Percentiles rank a stretch among this genome's conserved stretches.
These are phyloP conservation scores for Cotesia vestalis DNA, from an alignment of 1,140 invertebrate species.

Conservation along the genomic window DNA sequence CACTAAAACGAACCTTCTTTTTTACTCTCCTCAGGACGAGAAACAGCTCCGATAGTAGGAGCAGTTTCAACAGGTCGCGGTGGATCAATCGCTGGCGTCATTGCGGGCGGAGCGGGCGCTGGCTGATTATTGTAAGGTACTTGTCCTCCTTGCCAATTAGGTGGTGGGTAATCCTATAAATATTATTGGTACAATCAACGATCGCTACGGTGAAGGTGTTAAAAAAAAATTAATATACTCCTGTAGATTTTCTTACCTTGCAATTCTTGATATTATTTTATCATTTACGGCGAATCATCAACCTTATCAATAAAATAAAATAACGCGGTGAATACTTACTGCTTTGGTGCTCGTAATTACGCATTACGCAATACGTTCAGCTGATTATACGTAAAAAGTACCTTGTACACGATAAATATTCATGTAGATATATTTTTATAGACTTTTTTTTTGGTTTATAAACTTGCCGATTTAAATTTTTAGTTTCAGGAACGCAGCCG, in stretches of 20 bases:
- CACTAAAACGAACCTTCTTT: slow-evolving; percentile 59
- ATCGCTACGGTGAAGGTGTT: slow-evolving; percentile 27
- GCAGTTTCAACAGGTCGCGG: slow-evolving; percentile 49
- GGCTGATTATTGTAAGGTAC: slow-evolving; percentile 60
- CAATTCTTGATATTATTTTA: not conserved
- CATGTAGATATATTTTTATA: too few species aligned
- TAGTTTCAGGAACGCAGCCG: too few species aligned
- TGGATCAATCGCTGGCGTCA: slow-evolving; percentile 45
- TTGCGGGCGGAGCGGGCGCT: slow-evolving; percentile 50
- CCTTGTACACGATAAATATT: too few species aligned
- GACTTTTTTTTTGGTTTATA: too few species aligned
- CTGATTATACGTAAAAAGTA: too few species aligned
- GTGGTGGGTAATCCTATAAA: slow-evolving; percentile 61
- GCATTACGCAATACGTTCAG: too few species aligned
- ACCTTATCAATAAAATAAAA: too few species aligned
- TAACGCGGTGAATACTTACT: too few species aligned
- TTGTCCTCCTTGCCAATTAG: slow-evolving; percentile 59
- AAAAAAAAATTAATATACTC: slow-evolving; percentile 26
- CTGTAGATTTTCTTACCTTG: slow-evolving; percentile 22
- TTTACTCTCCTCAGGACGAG: slow-evolving; percentile 60
- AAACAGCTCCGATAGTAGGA: slow-evolving; percentile 47
- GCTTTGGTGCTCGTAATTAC: too few species aligned
- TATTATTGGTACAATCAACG: slow-evolving; percentile 24
- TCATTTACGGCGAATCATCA: too few species aligned
- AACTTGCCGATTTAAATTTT: too few species aligned